Conservation (phyloP, 1,140 invertebrate genomes). For the Drosophila nebulosa region DNA sequence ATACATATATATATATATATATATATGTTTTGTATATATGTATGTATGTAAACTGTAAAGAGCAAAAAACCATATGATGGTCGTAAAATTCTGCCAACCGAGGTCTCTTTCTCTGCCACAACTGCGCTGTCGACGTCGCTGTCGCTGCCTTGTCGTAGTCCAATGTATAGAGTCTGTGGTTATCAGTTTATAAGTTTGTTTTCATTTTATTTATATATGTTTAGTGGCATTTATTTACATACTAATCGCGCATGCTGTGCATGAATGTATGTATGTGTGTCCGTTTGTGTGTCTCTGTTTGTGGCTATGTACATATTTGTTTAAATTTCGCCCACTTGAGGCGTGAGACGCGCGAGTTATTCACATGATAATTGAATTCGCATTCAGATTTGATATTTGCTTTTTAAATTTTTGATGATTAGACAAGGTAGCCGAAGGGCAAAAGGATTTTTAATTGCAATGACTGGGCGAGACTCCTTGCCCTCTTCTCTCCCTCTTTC, state of each 20-base stretch:
- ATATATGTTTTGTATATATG: not conserved
- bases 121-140: not conserved
- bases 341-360: conserved; percentile 48
- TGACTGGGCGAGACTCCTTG: not conserved
- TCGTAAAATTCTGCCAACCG: conserved; percentile 34
- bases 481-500: not conserved
- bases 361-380: conserved; percentile 64
- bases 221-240: conserved; percentile 67
- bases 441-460: conserved; percentile 48
- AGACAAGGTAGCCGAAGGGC: conserved; percentile 29
- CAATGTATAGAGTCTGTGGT: conserved; percentile 45
- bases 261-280: conserved; percentile 1
- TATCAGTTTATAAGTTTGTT: conserved; percentile 66
- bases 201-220: conserved; percentile 60
- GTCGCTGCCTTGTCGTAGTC: conserved; percentile 63
- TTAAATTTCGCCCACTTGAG: conserved; percentile 57
- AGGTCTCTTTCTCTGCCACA: conserved; percentile 15
- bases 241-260: conserved; percentile 7
- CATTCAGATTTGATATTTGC: conserved; percentile 41
- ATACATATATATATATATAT: not conserved
- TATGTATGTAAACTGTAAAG: not conserved
- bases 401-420: conserved; percentile 32
- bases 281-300: conserved; percentile 1
- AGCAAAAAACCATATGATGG: conserved; percentile 11
- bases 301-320: conserved; percentile 37